Evolutionary conservation across 2,113 vertebrate species (phyloP), one percentile per base, ranked within the genome.

Genomic region (Nicator chloris): DNA sequence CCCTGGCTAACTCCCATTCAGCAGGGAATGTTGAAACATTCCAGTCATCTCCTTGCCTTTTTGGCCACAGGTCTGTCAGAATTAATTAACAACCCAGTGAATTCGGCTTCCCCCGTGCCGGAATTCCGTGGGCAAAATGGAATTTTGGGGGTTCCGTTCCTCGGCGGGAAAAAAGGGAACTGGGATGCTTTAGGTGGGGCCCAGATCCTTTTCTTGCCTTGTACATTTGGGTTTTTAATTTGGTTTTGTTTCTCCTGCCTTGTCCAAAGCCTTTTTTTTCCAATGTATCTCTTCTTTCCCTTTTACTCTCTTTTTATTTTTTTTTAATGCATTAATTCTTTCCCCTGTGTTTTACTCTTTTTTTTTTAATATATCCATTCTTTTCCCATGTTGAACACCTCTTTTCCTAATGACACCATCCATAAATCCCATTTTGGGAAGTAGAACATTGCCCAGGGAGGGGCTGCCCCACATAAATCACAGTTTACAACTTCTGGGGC

Each of bases 21-120:
- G 23, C 21, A 4, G 3, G 5, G 65, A 47, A 13, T 1, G 2
- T 12, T 4, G 63, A 28, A 47, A 20, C 22, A 3, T n/a, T 31
- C 9, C 19, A 4, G 31, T 77, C 4, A 2, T 53, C 65, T 39
- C 28, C 47, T 28, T 50, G 24, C 14, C n/a, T n/a, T n/a, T 26
- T 27, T 27, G 13, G 8, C 49, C 49, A 15, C 8, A 26, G 49
- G 27, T 50, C 26, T 15, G 24, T 9, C 22, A 15, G 49, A 26
- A 50, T 50, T 24, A 49, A 49, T 24, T 13, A 7, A n/a, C n/a
- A n/a, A n/a, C n/a, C n/a, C n/a, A n/a, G n/a, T n/a, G n/a, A n/a
- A n/a, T n/a, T n/a, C n/a, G n/a, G n/a, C n/a, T n/a, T n/a, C n/a
- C n/a, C n/a, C n/a, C n/a, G n/a, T n/a, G n/a, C n/a, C n/a, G n/a